A percentile compares a stretch with the other conserved stretches of the same genome.
phyloP scores from a whole-genome alignment of 2,888 invertebrate species.

The Xanthorhoe spadicearia region DNA sequence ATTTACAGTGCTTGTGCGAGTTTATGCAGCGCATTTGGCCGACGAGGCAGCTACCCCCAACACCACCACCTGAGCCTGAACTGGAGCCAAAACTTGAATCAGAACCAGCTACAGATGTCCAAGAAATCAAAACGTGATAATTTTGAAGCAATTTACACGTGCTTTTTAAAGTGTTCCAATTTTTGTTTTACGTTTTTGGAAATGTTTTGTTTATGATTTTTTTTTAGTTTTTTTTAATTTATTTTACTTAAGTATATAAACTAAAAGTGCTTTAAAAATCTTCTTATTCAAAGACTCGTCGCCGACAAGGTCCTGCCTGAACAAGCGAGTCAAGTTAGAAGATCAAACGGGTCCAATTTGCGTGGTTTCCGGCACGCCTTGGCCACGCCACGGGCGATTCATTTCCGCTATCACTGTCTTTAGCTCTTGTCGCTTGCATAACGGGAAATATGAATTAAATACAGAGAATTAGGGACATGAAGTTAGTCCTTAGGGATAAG shows the following conservation, averaged over 20 bases:
- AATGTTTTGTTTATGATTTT: too few relatives aligned
- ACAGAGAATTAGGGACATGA: not conserved
- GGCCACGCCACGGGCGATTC: conserved; percentile 50
- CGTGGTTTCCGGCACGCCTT: conserved; percentile 55
- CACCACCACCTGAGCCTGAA: conserved; percentile 47
- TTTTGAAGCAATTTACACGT: too few relatives aligned
- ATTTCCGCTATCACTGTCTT: conserved; percentile 60
- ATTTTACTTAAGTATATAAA: not conserved
- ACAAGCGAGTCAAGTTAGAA: conserved; percentile 28
- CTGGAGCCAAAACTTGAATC: conserved; percentile 12
- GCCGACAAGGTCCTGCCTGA: not conserved
- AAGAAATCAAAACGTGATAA: too few relatives aligned
- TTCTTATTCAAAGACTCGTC: not conserved
- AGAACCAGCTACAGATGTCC: too few relatives aligned
- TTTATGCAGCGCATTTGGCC: conserved; percentile 62
- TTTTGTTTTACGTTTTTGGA: too few relatives aligned
- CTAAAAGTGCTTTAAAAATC: not conserved
- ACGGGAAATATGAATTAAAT: not conserved
- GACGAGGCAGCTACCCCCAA: conserved; percentile 55
- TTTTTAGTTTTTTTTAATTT: too few relatives aligned
- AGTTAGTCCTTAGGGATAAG: too few relatives aligned
- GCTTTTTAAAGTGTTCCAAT: too few relatives aligned
- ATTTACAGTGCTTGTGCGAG: conserved; percentile 52
- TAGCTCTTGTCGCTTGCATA: conserved; percentile 22
- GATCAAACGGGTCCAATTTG: conserved; percentile 60